A percentile compares a stretch with the other conserved stretches of the same genome.
These are phyloP conservation scores for Brachyopa scutellaris DNA, from an alignment of 2,888 invertebrate species.

Conservation along the genomic window DNA sequence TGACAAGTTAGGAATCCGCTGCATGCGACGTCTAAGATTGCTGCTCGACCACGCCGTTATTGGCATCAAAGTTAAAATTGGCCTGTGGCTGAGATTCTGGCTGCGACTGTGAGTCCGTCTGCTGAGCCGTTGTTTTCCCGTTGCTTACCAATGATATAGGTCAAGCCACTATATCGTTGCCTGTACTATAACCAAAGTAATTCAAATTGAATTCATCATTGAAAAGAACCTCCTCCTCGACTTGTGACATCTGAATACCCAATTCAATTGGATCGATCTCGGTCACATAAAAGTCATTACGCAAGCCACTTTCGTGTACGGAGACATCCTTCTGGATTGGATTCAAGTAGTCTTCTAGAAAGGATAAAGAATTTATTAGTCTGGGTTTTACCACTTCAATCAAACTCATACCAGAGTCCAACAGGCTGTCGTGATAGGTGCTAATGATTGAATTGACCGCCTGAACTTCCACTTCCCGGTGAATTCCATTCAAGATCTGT, in stretches of 20 bases:
- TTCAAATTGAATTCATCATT: conserved; percentile 82
- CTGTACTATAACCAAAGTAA: conserved; percentile 80
- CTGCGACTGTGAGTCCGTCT: conserved; percentile 19
- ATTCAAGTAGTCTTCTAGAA: conserved; percentile 84
- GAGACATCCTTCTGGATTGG: conserved; percentile 90
- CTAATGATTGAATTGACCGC: conserved; percentile 82
- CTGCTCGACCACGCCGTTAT: conserved; percentile 34
- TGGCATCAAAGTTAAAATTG: conserved; percentile 29
- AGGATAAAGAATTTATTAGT: not conserved
- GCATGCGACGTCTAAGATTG: conserved; percentile 14
- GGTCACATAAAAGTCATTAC: conserved; percentile 80
- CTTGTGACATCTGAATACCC: conserved; percentile 80
- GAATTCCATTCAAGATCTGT: conserved; percentile 84
- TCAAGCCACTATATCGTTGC: conserved; percentile 82
- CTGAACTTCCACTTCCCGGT: conserved; percentile 85
- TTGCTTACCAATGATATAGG: conserved; percentile 67
- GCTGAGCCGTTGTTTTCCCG: conserved; percentile 14
- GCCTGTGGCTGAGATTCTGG: conserved; percentile 6
- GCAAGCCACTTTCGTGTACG: conserved; percentile 88
- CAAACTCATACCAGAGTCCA: conserved; percentile 79
- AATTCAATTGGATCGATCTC: conserved; percentile 82
- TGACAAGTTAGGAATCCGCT: not conserved
- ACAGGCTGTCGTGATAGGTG: conserved; percentile 80
- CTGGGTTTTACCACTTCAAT: not conserved
- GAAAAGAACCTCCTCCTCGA: conserved; percentile 81